A percentile compares a stretch with the other conserved stretches of the same genome.
phyloP scores from a whole-genome alignment of 2,797 vertebrate species.

The Phrynocephalus guinanensis region DNA sequence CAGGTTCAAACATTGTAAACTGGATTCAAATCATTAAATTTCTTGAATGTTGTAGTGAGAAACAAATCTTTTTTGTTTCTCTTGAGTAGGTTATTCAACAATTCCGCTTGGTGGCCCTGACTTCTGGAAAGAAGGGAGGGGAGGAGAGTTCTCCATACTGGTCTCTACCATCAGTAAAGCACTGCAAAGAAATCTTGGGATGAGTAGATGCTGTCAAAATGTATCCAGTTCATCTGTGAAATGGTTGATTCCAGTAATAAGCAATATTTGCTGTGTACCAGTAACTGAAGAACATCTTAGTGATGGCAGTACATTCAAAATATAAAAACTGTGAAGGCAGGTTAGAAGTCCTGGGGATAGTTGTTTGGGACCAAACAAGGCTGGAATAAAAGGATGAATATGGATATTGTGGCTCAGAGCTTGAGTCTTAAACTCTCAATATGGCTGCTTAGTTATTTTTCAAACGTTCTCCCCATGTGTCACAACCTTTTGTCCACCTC shows the following conservation, averaged over 20 bases:
- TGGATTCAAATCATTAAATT: neutral
- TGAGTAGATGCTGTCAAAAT: conserved; percentile 4
- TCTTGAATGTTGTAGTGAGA: neutral
- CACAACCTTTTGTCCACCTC: conserved; percentile 9
- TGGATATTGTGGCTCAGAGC: neutral
- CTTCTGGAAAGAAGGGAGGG: too few species aligned
- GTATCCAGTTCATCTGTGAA: conserved; percentile 36
- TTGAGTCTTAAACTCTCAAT: conserved; percentile 11
- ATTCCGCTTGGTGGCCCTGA: neutral
- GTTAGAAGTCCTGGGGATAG: neutral
- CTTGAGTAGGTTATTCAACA: neutral
- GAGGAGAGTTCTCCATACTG: neutral
- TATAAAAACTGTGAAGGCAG: neutral
- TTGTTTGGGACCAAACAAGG: neutral
- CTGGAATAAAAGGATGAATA: neutral
- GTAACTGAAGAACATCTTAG: neutral
- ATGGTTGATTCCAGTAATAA: conserved; percentile 15
- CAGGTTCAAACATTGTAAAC: neutral
- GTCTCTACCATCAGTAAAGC: too few species aligned
- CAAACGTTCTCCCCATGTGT: neutral
- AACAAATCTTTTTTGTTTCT: neutral
- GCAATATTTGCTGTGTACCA: neutral
- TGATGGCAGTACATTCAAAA: neutral
- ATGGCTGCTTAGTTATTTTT: neutral
- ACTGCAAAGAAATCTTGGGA: neutral